Evolutionary conservation across 2,797 vertebrate species (phyloP), one percentile per base, ranked within the genome.

Genomic region (Neostethus bicornis): DNA sequence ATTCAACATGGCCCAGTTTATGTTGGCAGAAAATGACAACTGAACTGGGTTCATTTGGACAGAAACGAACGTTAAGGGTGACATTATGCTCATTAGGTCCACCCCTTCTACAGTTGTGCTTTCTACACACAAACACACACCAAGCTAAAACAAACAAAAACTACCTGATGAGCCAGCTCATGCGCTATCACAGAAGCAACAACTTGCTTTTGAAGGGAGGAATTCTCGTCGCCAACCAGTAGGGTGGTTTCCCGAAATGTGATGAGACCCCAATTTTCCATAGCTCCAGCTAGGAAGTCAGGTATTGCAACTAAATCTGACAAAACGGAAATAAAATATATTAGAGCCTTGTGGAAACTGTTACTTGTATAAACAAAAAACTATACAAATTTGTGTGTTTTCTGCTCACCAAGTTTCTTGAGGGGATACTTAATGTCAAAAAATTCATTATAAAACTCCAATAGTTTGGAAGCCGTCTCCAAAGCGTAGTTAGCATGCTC

Each of bases 231-330:
- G 17, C 90, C 90, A 74, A 93, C 91, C 41, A 98, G 87, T 44
- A 98, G 91, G 1, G 87, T 55, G 32, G 92, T 93, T 86, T 99
- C 96, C 61, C 92, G 91, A 79, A 98, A 98, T 17, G 94, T 98
- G 80, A 98, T 91, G 56, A 99, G 91, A 7, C 97, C 97, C 96
- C 96, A 98, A 75, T 98, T 98, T 89, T 98, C 97, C 97, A 98
- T 98, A 45, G 96, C 96, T 74, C 92, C 95, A 1, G 95, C 94
- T 64, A 96, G 84, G 84, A 96, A 96, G 84, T 97, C 95, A 52
- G 97, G 97, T 83, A 99, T 93, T 56, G 94, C 96, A 42, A 98
- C 93, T 80, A 99, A 83, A 89, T 99, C 97, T 98, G 75, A 70
- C 20, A 37, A 53, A 53, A n/a, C n/a, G n/a, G n/a, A n/a, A n/a